These are phyloP conservation scores for Ornithoptera priamus DNA, from an alignment of 2,888 invertebrate species.

Conservation along the genomic window DNA sequence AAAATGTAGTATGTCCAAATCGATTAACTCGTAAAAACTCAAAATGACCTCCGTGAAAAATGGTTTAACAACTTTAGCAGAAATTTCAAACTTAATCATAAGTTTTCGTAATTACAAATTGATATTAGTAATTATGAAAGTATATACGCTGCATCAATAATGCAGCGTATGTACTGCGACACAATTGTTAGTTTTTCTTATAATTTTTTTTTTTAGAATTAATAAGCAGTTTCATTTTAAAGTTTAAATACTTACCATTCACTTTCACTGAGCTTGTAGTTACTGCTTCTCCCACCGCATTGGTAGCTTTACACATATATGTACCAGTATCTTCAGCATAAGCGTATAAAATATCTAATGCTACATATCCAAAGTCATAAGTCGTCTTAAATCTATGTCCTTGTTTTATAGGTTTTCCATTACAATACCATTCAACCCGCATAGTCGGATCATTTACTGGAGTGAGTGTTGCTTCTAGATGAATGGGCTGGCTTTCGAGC, in stretches of 20 bases:
- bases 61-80: too few species aligned
- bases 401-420: slow-evolving; percentile 94
- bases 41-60: too few species aligned
- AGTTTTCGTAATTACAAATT: too few species aligned
- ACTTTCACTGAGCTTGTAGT: slow-evolving; percentile 95
- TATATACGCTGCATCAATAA: too few species aligned
- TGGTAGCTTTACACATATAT: slow-evolving; percentile 97
- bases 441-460: slow-evolving; percentile 99
- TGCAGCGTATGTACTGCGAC: too few species aligned
- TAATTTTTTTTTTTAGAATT: neutral
- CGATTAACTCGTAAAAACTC: too few species aligned
- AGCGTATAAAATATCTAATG: slow-evolving; percentile 96
- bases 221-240: slow-evolving; percentile 16
- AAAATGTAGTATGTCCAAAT: too few species aligned
- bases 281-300: slow-evolving; percentile 96
- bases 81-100: too few species aligned
- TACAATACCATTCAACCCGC: slow-evolving; percentile 99
- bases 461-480: slow-evolving; percentile 95
- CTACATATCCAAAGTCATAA: slow-evolving; percentile 98
- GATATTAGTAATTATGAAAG: too few species aligned
- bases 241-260: slow-evolving; percentile 80
- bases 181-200: too few species aligned
- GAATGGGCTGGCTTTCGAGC: slow-evolving; percentile 92
- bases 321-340: slow-evolving; percentile 98
- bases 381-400: slow-evolving; percentile 98